phyloP scores from a whole-genome alignment of 2,888 invertebrate species.

The Cantharis flavilabris region DNA sequence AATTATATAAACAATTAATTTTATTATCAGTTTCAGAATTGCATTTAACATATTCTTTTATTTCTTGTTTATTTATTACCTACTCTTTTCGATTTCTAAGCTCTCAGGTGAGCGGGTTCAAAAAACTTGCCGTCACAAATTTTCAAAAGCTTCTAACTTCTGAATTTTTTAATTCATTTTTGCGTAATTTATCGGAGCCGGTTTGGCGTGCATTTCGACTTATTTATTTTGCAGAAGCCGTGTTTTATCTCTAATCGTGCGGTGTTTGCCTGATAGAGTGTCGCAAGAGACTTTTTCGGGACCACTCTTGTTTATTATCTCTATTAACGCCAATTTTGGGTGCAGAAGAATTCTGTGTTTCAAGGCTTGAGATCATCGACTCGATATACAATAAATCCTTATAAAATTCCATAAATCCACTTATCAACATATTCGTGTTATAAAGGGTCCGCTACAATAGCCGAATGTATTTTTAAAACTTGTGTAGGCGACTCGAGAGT shows the following conservation, averaged over 20 bases:
- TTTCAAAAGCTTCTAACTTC: background rate
- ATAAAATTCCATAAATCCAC: background rate
- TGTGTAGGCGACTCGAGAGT: background rate
- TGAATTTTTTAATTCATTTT: background rate
- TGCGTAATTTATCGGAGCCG: background rate
- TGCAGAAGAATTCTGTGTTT: background rate
- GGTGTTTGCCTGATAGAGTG: background rate
- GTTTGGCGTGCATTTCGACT: background rate
- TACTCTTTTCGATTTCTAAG: background rate
- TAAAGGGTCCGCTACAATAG: background rate
- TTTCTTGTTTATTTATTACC: background rate
- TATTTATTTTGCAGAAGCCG: background rate
- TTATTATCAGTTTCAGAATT: background rate
- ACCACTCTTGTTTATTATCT: background rate
- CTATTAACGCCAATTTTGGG: background rate
- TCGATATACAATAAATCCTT: background rate
- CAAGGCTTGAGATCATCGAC: background rate
- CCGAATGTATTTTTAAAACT: background rate
- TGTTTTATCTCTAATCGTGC: background rate
- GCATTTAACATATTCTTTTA: background rate
- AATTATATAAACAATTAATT: background rate
- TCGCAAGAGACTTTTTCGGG: background rate
- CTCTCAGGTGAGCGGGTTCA: background rate
- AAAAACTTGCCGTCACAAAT: background rate
- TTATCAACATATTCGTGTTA: background rate